Evolutionary conservation across 2,888 invertebrate species (phyloP), one percentile per base, ranked within the genome.

Genomic region (Adelognathus sp.): DNA sequence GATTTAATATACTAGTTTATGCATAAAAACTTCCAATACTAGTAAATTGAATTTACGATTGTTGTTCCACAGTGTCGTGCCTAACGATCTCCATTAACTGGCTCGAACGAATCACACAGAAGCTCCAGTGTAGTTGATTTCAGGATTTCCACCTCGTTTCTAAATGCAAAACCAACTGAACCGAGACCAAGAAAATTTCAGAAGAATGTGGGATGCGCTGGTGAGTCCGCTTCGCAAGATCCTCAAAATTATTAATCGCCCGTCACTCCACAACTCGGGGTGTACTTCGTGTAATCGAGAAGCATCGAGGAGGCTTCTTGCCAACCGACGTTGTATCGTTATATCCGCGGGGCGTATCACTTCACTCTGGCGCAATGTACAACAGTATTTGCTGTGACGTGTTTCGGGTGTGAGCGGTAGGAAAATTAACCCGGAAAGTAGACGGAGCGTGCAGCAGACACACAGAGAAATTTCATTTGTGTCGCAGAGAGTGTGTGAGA

Each of bases 221-320:
- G 46, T 50, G 46, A 29, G 36, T 29, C 16, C 54, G 29, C 50
- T 29, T 29, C n/a, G 41, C 36, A 41, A 16, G 31, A 54, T 21
- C 52, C 69, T 6, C 54, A 31, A 64, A 76, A 76, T 76, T 70
- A 71, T 76, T 76, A 76, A 76, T 76, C 64, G 31, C 71, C 18
- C 76, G 76, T 76, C 76, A 60, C 76, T 76, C 76, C 71, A 64
- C 71, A 41, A 66, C 60, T 71, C 52, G 71, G 66, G 66, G 58
- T 52, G 44, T 44, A 36, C 66, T 60, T 76, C 61, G 71, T 71
- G 71, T 60, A 58, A 76, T 76, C 76, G 60, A 66, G 66, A 60
- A 66, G 72, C 21, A 76, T 71, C 54, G 60, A n/a, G n/a, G 66
- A 60, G 76, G 76, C 71, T 76, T 44, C 52, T 66, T 76, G 76